Evolutionary conservation across 1,140 invertebrate genomes (phyloP).

Genomic region (Antheraea mylitta): DNA sequence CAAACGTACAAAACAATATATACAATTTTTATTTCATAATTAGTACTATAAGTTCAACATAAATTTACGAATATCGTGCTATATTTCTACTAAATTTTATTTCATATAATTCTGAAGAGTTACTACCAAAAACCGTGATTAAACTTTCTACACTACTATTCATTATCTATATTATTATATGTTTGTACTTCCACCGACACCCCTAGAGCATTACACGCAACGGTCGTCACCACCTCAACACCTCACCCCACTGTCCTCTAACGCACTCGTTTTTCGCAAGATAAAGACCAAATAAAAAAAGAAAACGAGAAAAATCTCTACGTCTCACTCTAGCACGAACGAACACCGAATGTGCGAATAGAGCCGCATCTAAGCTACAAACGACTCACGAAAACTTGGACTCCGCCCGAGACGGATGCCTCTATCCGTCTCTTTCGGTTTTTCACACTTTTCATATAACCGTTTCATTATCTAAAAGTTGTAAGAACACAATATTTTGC

Average conservation of each 20-base stretch:
- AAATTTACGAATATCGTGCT: constrained; percentile 16
- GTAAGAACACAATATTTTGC: constrained; percentile 8
- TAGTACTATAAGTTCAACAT: no score
- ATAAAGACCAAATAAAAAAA: constrained; percentile 78
- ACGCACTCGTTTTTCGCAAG: constrained; percentile 72
- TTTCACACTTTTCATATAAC: constrained; percentile 75
- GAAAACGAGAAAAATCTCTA: constrained; percentile 74
- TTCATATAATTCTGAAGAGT: constrained; percentile 56
- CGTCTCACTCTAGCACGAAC: constrained; percentile 43
- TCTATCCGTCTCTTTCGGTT: constrained; percentile 77
- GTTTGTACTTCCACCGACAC: constrained; percentile 32
- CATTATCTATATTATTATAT: constrained; percentile 35
- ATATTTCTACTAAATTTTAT: constrained; percentile 69
- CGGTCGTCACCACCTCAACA: constrained; percentile 42
- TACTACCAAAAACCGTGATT: constrained; percentile 74
- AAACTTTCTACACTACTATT: constrained; percentile 75
- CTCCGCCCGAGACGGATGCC: constrained; percentile 73
- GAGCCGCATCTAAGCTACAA: constrained; percentile 67
- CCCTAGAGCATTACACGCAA: constrained; percentile 73
- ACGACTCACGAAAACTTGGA: constrained; percentile 77
- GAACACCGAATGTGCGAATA: constrained; percentile 46
- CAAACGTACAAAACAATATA: no score
- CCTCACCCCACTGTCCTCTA: constrained; percentile 41
- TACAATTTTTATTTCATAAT: no score
- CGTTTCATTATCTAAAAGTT: constrained; percentile 26